Base-by-base conservation (phyloP, 2,797 vertebrate genomes). In the Hoplostethus atlanticus region DNA sequence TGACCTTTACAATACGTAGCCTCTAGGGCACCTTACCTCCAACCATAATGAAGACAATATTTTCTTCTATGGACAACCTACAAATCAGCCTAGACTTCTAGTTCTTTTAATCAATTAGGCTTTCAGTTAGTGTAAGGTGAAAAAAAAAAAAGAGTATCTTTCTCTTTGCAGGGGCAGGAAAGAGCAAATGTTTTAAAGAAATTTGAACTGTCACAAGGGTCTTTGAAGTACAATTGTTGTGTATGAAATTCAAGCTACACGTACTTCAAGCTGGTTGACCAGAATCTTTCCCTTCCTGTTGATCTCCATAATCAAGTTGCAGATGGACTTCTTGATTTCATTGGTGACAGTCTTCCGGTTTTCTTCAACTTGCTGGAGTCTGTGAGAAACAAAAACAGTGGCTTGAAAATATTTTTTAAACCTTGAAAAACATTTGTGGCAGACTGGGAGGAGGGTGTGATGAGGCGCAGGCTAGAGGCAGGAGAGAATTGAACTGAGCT, bases 251-350 rank as follows among this genome's bases (percentile, higher is more conserved):
- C 9, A 25, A 21, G 44, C n/a, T 17, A 6, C 62, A 59, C 78
- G 62, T 89, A 99, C 98, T 96, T 99, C 97, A 13, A 99, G 94
- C 40, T 99, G 98, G 91, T 98, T 98, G 6, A 98, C 92, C 38
- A 99, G 87, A 80, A 97, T 96, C 93, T 99, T 99, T 44, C 98
- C 98, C 81, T 99, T 99, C 89, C 96, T 96, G 90, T 99, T 99
- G 87, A 99, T 98, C 93, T 99, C 98, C 93, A 99, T 97, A 82
- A 99, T 99, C 78, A 99, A 80, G 48, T 96, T 98, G 89, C 97
- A 99, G 85, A 99, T 98, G 64, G 98, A 97, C 89, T 98, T 98
- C 93, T 98, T 99, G 77, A 99, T 98, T 90, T 99, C 97, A 78
- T 99, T 98, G 53, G 97, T 97, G 64, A 99, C 98, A 17, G 94